Conservation (phyloP, 2,797 vertebrate species). For the Luscinia luscinia region DNA sequence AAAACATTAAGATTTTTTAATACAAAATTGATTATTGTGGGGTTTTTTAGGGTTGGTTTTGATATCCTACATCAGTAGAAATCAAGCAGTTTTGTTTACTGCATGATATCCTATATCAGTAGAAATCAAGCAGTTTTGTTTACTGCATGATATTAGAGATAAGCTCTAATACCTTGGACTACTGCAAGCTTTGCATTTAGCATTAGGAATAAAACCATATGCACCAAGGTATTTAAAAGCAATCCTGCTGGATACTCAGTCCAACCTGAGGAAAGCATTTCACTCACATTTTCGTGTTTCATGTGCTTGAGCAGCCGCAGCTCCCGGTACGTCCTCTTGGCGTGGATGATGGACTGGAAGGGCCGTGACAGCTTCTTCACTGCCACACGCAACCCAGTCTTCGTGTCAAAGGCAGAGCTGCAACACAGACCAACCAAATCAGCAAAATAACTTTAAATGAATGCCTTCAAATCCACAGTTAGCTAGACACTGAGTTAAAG, state of each 20-base stretch:
- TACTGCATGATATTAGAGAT: too few species aligned
- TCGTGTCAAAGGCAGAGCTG: slow-evolving; percentile 90
- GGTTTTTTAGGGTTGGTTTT: rapidly evolving
- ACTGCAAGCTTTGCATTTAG: background rate
- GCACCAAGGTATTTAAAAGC: background rate
- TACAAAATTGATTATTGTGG: background rate
- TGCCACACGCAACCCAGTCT: slow-evolving; percentile 85
- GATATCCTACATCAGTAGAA: background rate
- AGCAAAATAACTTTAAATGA: background rate
- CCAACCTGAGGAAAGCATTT: background rate
- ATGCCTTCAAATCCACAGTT: background rate
- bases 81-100: too few species aligned
- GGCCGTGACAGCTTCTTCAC: slow-evolving; percentile 98
- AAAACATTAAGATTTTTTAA: background rate
- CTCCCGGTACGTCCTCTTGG: slow-evolving; percentile 97
- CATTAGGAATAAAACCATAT: background rate
- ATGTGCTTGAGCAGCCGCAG: slow-evolving; percentile 97
- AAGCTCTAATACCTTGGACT: background rate
- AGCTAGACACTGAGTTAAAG: background rate
- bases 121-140: too few species aligned
- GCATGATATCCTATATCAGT: too few species aligned
- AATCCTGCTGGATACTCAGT: background rate
- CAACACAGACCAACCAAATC: background rate
- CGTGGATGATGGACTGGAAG: slow-evolving; percentile 98
- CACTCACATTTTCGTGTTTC: slow-evolving; percentile 97